Evolutionary conservation across 1,140 invertebrate species (phyloP).

Genomic region (Platyura marginata): DNA sequence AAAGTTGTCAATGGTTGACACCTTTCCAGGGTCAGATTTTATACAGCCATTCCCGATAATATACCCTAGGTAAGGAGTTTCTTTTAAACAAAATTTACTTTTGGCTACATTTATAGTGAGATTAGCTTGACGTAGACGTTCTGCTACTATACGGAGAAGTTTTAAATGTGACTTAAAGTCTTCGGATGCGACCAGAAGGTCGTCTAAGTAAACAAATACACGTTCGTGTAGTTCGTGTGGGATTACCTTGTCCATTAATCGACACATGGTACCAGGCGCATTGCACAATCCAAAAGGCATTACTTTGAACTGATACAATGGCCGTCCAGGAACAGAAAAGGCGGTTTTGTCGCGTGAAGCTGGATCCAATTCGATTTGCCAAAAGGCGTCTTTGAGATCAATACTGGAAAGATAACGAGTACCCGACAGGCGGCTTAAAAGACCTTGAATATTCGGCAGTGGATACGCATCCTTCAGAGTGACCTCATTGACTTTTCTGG

Average conservation of each 20-base stretch:
- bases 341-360: conserved; percentile 16
- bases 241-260: conserved; percentile 12
- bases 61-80: conserved; percentile 13
- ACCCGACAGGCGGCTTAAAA: conserved; percentile 7
- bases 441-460: conserved; percentile 9
- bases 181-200: conserved; percentile 4
- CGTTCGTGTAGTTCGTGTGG: conserved; percentile 15
- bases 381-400: conserved; percentile 12
- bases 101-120: conserved; percentile 11
- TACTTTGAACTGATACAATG: conserved; percentile 11
- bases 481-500: conserved; percentile 12
- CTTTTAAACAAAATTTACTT: conserved; percentile 7
- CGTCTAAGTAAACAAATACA: conserved; percentile 9
- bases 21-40: conserved; percentile 5
- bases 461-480: conserved; percentile 15
- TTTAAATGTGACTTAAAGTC: conserved; percentile 3
- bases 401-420: conserved; percentile 10
- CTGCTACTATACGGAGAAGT: conserved; percentile 1
- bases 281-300: conserved; percentile 11
- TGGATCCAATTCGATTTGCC: conserved; percentile 6
- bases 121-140: conserved; percentile 3
- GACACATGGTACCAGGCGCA: conserved; percentile 4
- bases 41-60: conserved; percentile 6
- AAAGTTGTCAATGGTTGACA: conserved; percentile 8
- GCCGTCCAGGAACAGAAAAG: conserved; percentile 18